Percentiles rank a stretch among this genome's conserved stretches.
These are phyloP conservation scores for Thaumatotibia leucotreta DNA, from an alignment of 1,140 invertebrate genomes.

Conservation along the genomic window DNA sequence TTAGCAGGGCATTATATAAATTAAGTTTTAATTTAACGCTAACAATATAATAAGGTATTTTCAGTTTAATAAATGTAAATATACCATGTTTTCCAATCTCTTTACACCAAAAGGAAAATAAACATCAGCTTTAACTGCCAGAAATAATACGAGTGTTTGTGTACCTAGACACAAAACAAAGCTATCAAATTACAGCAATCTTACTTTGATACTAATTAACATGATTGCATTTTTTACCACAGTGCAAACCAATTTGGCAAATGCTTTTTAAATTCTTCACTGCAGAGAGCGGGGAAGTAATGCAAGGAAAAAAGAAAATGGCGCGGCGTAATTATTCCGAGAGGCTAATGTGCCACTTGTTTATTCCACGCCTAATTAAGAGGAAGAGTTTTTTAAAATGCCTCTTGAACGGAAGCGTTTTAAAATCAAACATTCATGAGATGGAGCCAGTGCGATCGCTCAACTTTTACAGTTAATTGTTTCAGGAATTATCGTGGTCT, in stretches of 20 bases:
- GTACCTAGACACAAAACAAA: neutral
- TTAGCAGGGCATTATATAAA: neutral
- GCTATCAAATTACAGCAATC: neutral
- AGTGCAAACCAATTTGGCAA: constrained; percentile 60
- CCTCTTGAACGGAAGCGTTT: constrained; percentile 36
- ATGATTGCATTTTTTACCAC: constrained; percentile 24
- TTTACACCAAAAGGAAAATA: neutral
- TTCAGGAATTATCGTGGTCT: neutral
- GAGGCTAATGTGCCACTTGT: constrained; percentile 69
- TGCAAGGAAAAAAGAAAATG: constrained; percentile 43
- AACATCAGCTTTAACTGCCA: neutral
- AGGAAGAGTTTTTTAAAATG: constrained; percentile 64
- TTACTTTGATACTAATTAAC: constrained; percentile 5
- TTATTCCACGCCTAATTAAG: constrained; percentile 74
- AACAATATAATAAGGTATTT: neutral
- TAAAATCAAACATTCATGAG: constrained; percentile 69
- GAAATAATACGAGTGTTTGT: neutral
- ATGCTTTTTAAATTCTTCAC: constrained; percentile 65
- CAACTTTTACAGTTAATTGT: constrained; percentile 31
- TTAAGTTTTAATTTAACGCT: neutral
- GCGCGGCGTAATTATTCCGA: constrained; percentile 66
- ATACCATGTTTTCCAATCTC: neutral
- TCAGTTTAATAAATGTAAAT: too few relatives aligned
- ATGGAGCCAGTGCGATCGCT: constrained; percentile 30
- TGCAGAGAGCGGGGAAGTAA: constrained; percentile 51